Conservation (phyloP, 2,888 invertebrate species). For the Caenorhabditis sulstoni region DNA sequence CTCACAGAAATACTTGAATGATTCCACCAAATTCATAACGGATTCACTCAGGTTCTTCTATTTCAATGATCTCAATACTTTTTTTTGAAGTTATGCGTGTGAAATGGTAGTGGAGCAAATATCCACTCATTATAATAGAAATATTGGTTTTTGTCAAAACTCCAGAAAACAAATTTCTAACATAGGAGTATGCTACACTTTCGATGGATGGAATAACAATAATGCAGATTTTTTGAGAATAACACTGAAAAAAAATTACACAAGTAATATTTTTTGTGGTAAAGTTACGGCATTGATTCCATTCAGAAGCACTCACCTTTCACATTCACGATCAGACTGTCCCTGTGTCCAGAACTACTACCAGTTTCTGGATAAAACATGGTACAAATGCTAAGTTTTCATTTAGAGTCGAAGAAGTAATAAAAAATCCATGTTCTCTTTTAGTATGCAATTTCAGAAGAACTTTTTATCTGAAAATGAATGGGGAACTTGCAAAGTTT, state of each 20-base stretch:
- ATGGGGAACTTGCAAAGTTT: constrained; percentile 57
- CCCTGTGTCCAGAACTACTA: constrained; percentile 5
- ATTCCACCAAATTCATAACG: background rate
- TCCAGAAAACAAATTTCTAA: constrained; percentile 25
- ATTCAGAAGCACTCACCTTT: constrained; percentile 24
- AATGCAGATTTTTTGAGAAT: constrained; percentile 22
- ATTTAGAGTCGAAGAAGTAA: constrained; percentile 43
- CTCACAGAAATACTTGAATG: background rate
- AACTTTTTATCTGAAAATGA: constrained; percentile 32
- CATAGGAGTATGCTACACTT: constrained; percentile 54
- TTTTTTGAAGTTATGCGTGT: constrained; percentile 41
- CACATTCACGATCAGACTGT: constrained; percentile 24
- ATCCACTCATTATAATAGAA: background rate
- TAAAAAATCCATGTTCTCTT: background rate
- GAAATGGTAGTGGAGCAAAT: constrained; percentile 41
- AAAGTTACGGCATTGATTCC: background rate
- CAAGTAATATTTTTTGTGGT: constrained; percentile 19
- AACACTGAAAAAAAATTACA: constrained; percentile 15
- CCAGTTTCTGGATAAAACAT: constrained; percentile 12
- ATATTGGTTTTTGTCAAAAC: constrained; percentile 23
- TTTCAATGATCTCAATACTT: background rate
- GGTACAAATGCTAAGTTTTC: constrained; percentile 14
- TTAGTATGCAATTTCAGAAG: constrained; percentile 52
- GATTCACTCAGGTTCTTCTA: background rate
- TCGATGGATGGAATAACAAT: constrained; percentile 19